Base-by-base conservation (phyloP, 2,797 vertebrate species). In the Diplodus sargus region DNA sequence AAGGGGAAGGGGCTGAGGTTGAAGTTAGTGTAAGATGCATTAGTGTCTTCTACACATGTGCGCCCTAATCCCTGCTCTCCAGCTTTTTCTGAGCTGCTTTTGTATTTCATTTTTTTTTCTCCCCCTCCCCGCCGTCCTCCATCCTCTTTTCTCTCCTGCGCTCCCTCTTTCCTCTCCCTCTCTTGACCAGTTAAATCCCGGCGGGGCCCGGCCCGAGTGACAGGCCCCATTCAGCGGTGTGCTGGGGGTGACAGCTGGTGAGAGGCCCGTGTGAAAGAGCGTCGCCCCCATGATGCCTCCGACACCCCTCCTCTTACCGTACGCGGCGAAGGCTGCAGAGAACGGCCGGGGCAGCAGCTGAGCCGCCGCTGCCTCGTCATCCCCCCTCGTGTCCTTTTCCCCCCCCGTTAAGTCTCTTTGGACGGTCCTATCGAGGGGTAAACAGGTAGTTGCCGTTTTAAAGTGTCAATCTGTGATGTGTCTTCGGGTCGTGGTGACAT, bases 231-330 rank as follows among this genome's bases (percentile, higher is more conserved):
- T 98, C 96, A 97, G 95, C 93, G 93, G 95, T 95, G 95, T 95
- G 96, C 93, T 87, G 95, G 95, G 96, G 95, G 95, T 97, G 97
- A 98, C 97, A 98, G 97, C 97, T 98, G 97, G 96, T 96, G 95
- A 95, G 96, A 95, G 95, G 95, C 93, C 95, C 92, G 72, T 88
- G 95, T 97, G 96, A 98, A 97, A 97, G 96, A 95, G 95, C 85
- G 93, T 76, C 93, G 86, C 79, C 86, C 91, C 87, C 77, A 16
- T 74, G 85, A 87, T 83, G 79, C 88, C 84, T 83, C 76, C 23
- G 0, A 61, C 83, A 47, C 79, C 78, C 77, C 86, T 80, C 79
- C 84, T 74, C 66, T 51, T 16, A 18, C 42, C 49, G 18, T 14
- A 25, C 62, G 23, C 57, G 28, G 52, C 64, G 5, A 48, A 71